A percentile compares a stretch with the other conserved stretches of the same genome.
phyloP scores from a whole-genome alignment of 2,113 vertebrate species.

The Cranoglanis bouderius region DNA sequence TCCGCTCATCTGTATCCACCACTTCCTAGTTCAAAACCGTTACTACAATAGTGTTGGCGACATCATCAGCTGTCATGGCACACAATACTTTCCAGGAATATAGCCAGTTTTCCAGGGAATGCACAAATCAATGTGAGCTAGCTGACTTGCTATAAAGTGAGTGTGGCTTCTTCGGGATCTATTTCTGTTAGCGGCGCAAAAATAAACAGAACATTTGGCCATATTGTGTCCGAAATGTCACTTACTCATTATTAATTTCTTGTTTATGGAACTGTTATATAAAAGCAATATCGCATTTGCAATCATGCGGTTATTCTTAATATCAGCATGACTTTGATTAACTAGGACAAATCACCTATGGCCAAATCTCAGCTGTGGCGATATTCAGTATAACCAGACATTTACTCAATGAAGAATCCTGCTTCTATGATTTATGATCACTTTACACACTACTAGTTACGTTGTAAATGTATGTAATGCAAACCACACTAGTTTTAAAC shows the following conservation, averaged over 20 bases:
- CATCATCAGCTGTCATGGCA: no score
- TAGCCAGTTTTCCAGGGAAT: neutral
- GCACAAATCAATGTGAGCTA: neutral
- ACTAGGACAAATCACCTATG: neutral
- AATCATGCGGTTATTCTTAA: neutral
- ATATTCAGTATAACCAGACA: no score
- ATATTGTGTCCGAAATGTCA: neutral
- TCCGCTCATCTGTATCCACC: no score
- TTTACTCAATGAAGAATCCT: no score
- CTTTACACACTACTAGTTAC: no score
- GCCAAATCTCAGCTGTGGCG: neutral
- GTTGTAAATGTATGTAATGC: no score
- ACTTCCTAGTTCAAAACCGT: no score
- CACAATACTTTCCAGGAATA: no score
- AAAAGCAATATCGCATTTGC: neutral
- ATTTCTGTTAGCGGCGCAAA: neutral
- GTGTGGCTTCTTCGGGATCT: neutral
- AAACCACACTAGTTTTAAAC: neutral
- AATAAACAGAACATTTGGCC: neutral
- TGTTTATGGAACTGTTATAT: neutral
- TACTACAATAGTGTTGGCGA: no score
- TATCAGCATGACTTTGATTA: neutral
- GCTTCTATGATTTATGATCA: no score
- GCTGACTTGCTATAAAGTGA: neutral
- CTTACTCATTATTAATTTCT: neutral